A percentile compares a stretch with the other conserved stretches of the same genome.
phyloP scores from a whole-genome alignment of 92 coral and sea anemone genomes.

The Desmophyllum pertusum region DNA sequence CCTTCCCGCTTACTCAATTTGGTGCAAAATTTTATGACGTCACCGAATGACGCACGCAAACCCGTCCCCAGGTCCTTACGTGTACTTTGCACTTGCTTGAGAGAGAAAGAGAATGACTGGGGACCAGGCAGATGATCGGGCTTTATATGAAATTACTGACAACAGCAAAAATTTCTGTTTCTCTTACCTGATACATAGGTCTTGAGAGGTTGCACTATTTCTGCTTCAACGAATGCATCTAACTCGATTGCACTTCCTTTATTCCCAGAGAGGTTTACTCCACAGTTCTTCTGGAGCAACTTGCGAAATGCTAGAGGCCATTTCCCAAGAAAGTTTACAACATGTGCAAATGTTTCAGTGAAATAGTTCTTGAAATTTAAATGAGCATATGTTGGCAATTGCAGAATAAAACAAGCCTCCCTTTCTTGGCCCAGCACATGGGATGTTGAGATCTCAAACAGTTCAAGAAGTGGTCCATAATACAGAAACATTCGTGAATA shows the following conservation, averaged over 20 bases:
- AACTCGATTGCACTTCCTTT: conserved; percentile 28
- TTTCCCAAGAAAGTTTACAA: conserved; percentile 45
- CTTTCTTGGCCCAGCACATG: conserved; percentile 37
- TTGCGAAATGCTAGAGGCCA: conserved; percentile 49
- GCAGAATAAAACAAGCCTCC: conserved; percentile 39
- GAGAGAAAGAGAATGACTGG: no score
- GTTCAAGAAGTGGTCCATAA: conserved; percentile 44
- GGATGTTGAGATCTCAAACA: conserved; percentile 30
- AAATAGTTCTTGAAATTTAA: conserved; percentile 48
- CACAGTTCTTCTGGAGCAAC: conserved; percentile 45
- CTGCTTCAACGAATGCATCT: conserved; percentile 59
- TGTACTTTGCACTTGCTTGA: no score
- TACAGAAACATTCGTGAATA: conserved; percentile 22
- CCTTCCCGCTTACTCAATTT: no score
- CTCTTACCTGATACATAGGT: conserved; percentile 52
- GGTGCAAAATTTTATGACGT: no score
- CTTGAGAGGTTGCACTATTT: conserved; percentile 59
- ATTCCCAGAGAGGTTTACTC: conserved; percentile 41
- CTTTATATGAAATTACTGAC: no score
- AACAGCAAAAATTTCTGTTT: no score
- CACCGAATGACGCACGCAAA: no score
- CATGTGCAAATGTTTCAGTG: conserved; percentile 41
- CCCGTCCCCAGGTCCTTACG: no score
- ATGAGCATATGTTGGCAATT: conserved; percentile 57
- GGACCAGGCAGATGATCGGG: no score